Percentiles rank a stretch among this genome's conserved stretches.
Evolutionary conservation across 2,888 invertebrate species (phyloP).

Genomic region (Dasysyrphus albostriatus): DNA sequence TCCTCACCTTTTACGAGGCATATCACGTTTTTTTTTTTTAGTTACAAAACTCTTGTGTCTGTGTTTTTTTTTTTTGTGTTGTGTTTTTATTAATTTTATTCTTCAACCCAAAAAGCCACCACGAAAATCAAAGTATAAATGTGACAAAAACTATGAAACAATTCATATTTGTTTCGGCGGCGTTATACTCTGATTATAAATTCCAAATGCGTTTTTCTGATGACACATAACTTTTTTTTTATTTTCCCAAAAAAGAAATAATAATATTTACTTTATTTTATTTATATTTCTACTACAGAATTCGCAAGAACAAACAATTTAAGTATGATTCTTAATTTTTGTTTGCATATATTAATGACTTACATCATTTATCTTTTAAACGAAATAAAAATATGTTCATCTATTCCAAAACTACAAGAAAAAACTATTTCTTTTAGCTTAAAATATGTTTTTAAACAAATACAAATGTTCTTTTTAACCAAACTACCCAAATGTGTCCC

Average conservation of each 20-base stretch:
- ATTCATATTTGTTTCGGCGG: conserved; percentile 71
- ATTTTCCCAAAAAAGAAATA: conserved; percentile 22
- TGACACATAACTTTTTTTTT: conserved; percentile 42
- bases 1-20: conserved; percentile 73
- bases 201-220: conserved; percentile 63
- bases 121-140: conserved; percentile 46
- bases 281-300: not conserved
- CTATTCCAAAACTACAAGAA: too few species aligned
- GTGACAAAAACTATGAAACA: conserved; percentile 72
- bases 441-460: too few species aligned
- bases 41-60: conserved; percentile 26
- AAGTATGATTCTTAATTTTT: not conserved
- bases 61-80: conserved; percentile 16
- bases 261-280: conserved; percentile 16
- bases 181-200: conserved; percentile 62
- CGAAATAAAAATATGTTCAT: too few species aligned
- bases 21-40: conserved; percentile 65
- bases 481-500: not conserved
- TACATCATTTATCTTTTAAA: not conserved
- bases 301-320: not conserved
- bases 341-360: not conserved
- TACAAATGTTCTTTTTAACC: not conserved
- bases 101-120: conserved; percentile 50
- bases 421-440: too few species aligned
- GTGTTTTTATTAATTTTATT: too few species aligned